A percentile compares a stretch with the other conserved stretches of the same genome.
These are phyloP conservation scores for Montifringilla adamsi DNA, from an alignment of 2,113 vertebrate genomes.

Conservation along the genomic window DNA sequence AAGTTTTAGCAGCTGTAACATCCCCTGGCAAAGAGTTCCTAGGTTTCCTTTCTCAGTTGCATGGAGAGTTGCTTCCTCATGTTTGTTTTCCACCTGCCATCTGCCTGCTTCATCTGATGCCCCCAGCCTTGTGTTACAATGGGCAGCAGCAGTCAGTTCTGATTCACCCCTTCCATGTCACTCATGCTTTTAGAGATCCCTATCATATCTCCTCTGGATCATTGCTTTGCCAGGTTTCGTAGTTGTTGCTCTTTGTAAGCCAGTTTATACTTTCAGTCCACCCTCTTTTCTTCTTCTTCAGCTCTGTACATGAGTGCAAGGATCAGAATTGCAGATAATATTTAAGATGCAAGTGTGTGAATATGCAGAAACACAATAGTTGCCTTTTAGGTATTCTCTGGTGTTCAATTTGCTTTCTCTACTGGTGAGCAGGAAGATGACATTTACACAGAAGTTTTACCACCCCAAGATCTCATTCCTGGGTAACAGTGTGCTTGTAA, in stretches of 20 bases:
- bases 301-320: background rate
- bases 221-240: background rate
- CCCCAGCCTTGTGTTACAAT: background rate
- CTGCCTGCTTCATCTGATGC: slow-evolving; percentile 35
- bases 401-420: background rate
- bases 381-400: background rate
- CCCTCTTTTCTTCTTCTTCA: background rate
- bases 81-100: slow-evolving; percentile 50
- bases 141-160: slow-evolving; percentile 9
- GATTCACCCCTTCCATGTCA: slow-evolving; percentile 37
- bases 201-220: background rate
- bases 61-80: slow-evolving; percentile 28
- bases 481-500: background rate
- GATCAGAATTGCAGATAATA: background rate
- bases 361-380: background rate
- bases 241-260: slow-evolving; percentile 1
- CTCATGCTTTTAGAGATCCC: background rate
- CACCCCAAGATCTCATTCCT: background rate
- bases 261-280: background rate
- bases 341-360: background rate
- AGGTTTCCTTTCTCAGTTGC: slow-evolving; percentile 34
- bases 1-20: slow-evolving; percentile 16
- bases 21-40: background rate
- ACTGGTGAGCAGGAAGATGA: background rate
- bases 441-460: background rate